A percentile compares a stretch with the other conserved stretches of the same genome.
phyloP scores from a whole-genome alignment of 2,797 vertebrate genomes.

The Glossophaga mutica region DNA sequence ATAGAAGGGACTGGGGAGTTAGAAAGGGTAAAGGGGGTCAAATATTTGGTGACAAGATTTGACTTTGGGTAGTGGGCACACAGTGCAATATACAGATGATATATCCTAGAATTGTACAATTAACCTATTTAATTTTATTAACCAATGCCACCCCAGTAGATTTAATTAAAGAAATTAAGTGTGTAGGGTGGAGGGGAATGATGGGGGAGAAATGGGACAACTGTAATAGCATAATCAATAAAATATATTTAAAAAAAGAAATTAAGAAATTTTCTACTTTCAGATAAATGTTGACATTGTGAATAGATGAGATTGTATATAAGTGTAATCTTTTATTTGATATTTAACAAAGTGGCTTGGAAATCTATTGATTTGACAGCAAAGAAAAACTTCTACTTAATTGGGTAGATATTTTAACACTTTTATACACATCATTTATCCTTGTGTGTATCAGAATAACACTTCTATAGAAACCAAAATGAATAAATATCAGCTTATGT shows the following conservation, averaged over 20 bases:
- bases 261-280: background rate
- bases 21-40: too few species aligned
- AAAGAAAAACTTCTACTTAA: background rate
- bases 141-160: too few species aligned
- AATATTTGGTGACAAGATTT: too few species aligned
- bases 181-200: too few species aligned
- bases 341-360: background rate
- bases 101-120: too few species aligned
- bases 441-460: background rate
- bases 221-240: too few species aligned
- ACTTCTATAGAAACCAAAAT: constrained; percentile 2
- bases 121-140: too few species aligned
- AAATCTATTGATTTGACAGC: background rate
- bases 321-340: background rate
- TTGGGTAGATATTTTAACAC: background rate
- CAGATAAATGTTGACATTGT: background rate
- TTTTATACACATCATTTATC: background rate
- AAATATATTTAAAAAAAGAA: too few species aligned
- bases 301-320: background rate
- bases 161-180: background rate
- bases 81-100: too few species aligned
- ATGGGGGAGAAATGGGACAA: too few species aligned
- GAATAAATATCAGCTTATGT: constrained; percentile 15
- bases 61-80: too few species aligned
- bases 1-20: too few species aligned